Base-by-base conservation (phyloP, 1,140 invertebrate genomes). In the Melitaea cinxia region DNA sequence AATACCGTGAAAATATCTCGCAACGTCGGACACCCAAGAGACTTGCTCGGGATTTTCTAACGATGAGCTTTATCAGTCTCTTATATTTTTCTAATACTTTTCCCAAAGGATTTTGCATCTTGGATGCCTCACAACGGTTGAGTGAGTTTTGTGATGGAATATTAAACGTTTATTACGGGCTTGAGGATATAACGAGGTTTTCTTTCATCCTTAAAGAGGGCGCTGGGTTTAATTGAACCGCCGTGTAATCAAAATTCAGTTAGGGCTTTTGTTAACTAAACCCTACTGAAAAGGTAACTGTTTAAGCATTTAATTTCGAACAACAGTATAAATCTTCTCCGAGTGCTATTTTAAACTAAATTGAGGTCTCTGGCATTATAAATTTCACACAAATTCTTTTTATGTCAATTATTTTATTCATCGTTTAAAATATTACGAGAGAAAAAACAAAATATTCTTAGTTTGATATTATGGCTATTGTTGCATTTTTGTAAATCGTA, bases 51-150 rank as follows among this genome's bases (percentile, higher is more conserved):
- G 77, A 75, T 78, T 67, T 78, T 73, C 73, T 79, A 82, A 85
- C 79, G 83, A 83, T 85, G 78, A 82, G 76, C 76, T 73, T 80
- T 87, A 85, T 84, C 85, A 84, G 80, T 79, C 80, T 78, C 68
- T 80, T 85, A 87, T 83, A 89, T 83, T 89, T 87, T 87, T 85
- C 82, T 87, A 89, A 89, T 87, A 85, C 80, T 80, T 81, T 70
- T 77, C 83, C 84, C 75, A 76, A 76, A 80, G 82, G 79, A 83
- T 80, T 83, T 78, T 80, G 78, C 82, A 80, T 83, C 78, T 83
- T 82, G 75, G 72, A 82, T 78, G 73, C 65, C 68, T 65, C 70
- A 57, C 39, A 60, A 77, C 71, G 81, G 74, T 73, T 83, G 70
- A 78, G 75, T 70, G 73, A 62, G 69, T 77, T 80, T 69, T 50